Conservation (phyloP, 2,113 vertebrate species). For the Ameiurus melas region DNA sequence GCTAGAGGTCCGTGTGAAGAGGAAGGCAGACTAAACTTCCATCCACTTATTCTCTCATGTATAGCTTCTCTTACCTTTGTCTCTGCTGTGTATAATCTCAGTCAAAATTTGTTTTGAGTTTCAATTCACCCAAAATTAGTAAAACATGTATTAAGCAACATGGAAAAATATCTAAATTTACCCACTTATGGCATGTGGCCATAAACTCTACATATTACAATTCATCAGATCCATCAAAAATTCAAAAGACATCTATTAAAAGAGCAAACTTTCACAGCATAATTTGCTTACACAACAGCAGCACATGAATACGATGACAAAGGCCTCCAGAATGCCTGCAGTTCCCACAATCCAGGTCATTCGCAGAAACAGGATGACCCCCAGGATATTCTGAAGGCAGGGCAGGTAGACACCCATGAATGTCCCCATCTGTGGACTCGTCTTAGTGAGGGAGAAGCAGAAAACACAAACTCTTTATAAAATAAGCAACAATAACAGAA, state of each 20-base stretch:
- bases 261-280: background rate
- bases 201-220: background rate
- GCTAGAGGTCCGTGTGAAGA: conserved; percentile 35
- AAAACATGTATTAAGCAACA: conserved; percentile 3
- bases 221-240: background rate
- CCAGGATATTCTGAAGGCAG: conserved; percentile 95
- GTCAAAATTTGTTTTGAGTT: background rate
- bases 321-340: conserved; percentile 87
- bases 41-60: conserved; percentile 44
- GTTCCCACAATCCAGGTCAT: conserved; percentile 96
- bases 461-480: background rate
- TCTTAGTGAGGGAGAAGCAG: background rate
- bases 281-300: conserved; percentile 86
- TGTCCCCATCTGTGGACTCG: conserved; percentile 94
- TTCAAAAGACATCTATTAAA: background rate
- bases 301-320: conserved; percentile 89
- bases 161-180: background rate
- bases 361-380: conserved; percentile 93
- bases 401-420: conserved; percentile 97
- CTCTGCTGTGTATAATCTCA: background rate
- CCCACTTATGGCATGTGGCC: background rate
- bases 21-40: conserved; percentile 58
- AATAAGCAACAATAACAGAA: background rate
- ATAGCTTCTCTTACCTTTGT: background rate
- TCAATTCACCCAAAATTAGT: background rate